Conservation (phyloP, 2,113 vertebrate genomes). For the Ondatra zibethicus region DNA sequence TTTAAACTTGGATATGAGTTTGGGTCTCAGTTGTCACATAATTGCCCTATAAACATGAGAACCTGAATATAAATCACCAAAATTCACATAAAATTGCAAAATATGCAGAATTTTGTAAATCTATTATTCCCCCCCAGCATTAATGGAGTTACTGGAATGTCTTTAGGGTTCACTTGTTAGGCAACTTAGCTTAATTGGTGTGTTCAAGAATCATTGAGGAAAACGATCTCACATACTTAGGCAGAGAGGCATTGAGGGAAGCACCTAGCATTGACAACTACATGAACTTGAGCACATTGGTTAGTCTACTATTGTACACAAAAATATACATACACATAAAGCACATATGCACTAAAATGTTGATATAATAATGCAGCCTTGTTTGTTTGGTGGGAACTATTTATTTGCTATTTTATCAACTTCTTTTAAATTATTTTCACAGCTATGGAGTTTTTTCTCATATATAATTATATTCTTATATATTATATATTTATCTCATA, state of each 20-base stretch:
- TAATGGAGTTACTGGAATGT: not conserved
- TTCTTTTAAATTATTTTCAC: not conserved
- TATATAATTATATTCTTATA: not conserved
- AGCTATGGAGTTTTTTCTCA: not conserved
- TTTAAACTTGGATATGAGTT: not conserved
- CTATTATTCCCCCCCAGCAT: not conserved
- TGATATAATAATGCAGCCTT: not conserved
- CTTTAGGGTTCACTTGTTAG: not conserved
- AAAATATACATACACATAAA: not conserved
- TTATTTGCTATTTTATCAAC: not conserved
- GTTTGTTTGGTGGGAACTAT: not conserved
- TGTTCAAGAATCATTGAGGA: not conserved
- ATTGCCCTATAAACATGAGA: not conserved
- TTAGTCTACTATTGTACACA: not conserved
- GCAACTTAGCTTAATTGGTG: not conserved
- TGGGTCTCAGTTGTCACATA: not conserved
- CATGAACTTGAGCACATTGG: not conserved
- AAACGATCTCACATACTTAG: not conserved
- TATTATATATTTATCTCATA: too few species aligned
- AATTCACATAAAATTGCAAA: not conserved
- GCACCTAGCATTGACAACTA: not conserved
- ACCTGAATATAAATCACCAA: not conserved
- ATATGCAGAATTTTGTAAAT: not conserved
- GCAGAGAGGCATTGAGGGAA: not conserved
- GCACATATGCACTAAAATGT: not conserved